A percentile compares a stretch with the other conserved stretches of the same genome.
Conservation (phyloP, 2,113 vertebrate genomes). For the Callospermophilus lateralis region DNA sequence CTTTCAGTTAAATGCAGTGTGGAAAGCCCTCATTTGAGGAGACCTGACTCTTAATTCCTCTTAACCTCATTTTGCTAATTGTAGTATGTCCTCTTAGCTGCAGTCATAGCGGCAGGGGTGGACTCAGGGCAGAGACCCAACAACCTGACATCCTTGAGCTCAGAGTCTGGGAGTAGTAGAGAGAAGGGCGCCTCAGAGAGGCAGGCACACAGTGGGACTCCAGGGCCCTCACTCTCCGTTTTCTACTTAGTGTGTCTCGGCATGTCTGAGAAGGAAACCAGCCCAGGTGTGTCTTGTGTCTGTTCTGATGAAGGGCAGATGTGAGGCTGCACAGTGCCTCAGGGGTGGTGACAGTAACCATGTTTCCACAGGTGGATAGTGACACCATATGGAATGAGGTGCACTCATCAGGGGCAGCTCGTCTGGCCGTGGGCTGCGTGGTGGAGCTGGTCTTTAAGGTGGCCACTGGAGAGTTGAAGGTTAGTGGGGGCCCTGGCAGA, state of each 20-base stretch:
- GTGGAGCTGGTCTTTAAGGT: constrained; percentile 99
- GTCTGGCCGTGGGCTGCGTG: constrained; percentile 97
- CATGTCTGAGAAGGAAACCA: rapidly evolving
- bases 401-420: constrained; percentile 96
- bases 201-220: rapidly evolving
- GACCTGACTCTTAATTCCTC: not conserved
- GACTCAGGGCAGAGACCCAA: rapidly evolving
- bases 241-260: rapidly evolving
- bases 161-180: rapidly evolving
- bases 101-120: too few relatives aligned
- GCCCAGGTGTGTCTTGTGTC: rapidly evolving
- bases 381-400: constrained; percentile 99
- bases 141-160: rapidly evolving
- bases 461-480: constrained; percentile 96
- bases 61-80: not conserved
- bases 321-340: not conserved
- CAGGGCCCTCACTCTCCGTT: too few relatives aligned
- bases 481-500: constrained; percentile 81
- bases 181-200: rapidly evolving
- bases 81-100: not conserved
- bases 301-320: not conserved
- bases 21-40: rapidly evolving
- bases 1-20: not conserved
- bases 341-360: rapidly evolving
- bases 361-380: constrained; percentile 94